phyloP scores from a whole-genome alignment of 2,113 vertebrate species.

The Trachemys scripta region DNA sequence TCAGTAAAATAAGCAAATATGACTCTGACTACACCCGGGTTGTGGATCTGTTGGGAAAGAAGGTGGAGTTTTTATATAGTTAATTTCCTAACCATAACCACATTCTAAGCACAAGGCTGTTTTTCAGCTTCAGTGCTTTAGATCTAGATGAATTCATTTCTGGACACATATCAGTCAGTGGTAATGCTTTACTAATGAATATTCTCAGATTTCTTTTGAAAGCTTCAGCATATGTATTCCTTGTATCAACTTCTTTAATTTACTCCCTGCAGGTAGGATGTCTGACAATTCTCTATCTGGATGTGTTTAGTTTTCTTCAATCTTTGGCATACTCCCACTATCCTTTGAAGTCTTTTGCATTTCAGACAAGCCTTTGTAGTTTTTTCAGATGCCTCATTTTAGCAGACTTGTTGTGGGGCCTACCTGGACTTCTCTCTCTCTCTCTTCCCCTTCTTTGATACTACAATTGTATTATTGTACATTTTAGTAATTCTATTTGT shows the following conservation, averaged over 20 bases:
- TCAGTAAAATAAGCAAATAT: slow-evolving; percentile 18
- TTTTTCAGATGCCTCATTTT: slow-evolving; percentile 4
- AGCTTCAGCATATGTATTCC: slow-evolving; percentile 14
- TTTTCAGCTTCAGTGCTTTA: slow-evolving; percentile 29
- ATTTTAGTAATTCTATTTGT: slow-evolving; percentile 25
- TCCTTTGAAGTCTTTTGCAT: neutral
- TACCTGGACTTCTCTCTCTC: neutral
- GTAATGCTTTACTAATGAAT: neutral
- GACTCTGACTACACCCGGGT: neutral
- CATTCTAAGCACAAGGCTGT: neutral
- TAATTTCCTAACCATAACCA: neutral
- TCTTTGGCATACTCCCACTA: slow-evolving; percentile 34
- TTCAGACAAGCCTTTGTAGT: slow-evolving; percentile 34
- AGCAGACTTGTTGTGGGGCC: neutral
- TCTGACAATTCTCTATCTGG: slow-evolving; percentile 7
- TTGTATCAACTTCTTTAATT: slow-evolving; percentile 38
- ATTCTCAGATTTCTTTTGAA: slow-evolving; percentile 16
- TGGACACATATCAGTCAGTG: neutral
- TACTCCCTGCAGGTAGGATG: slow-evolving; percentile 49
- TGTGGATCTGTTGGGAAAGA: neutral
- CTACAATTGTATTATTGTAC: neutral
- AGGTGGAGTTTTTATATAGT: neutral
- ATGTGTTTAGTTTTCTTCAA: slow-evolving; percentile 47
- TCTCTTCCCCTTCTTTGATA: neutral
- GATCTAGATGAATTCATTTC: neutral